Conservation (phyloP, 2,113 vertebrate genomes). For the Indri indri region DNA sequence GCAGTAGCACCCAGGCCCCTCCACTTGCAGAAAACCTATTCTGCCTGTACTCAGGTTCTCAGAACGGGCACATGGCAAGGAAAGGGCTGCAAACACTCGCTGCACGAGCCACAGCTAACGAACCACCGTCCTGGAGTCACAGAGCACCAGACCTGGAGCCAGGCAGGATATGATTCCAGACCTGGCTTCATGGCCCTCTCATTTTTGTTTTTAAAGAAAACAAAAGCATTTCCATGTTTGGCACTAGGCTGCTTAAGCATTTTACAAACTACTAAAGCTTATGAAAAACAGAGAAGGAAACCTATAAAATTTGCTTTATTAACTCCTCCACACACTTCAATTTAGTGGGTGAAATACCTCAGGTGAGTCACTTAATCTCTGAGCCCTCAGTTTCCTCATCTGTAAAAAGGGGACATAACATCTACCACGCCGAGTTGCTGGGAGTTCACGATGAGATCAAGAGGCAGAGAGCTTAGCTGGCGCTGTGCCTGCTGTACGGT, state of each 20-base stretch:
- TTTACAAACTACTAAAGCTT: neutral
- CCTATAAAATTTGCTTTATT: fast-evolving
- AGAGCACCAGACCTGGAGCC: fast-evolving
- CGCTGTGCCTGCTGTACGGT: fast-evolving
- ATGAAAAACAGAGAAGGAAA: neutral
- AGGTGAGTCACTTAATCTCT: fast-evolving
- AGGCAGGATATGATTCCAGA: fast-evolving
- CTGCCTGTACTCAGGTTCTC: fast-evolving
- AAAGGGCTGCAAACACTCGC: fast-evolving
- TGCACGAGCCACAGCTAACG: too few relatives aligned
- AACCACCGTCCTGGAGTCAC: fast-evolving
- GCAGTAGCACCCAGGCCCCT: neutral
- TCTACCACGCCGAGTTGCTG: fast-evolving
- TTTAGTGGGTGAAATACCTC: fast-evolving
- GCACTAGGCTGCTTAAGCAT: neutral
- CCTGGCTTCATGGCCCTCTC: fast-evolving
- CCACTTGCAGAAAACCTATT: fast-evolving
- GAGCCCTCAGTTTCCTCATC: fast-evolving
- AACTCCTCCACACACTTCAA: neutral
- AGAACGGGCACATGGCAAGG: neutral
- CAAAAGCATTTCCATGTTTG: neutral
- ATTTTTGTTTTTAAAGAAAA: neutral
- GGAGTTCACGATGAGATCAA: neutral
- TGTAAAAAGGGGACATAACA: neutral
- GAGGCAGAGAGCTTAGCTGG: neutral